Evolutionary conservation across 2,888 invertebrate genomes (phyloP).

Genomic region (Osedax frankpressi): DNA sequence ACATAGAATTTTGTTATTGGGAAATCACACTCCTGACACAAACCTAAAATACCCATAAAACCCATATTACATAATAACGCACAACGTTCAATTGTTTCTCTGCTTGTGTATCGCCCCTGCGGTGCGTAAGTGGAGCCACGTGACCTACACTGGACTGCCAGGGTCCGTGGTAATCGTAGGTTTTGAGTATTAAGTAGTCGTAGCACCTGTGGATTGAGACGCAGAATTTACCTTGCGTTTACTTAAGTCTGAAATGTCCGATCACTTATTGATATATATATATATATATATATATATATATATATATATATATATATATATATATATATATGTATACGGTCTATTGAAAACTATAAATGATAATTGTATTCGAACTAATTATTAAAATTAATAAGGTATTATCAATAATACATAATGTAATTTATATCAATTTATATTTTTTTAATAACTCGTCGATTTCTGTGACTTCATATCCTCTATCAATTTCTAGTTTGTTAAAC

Average conservation of each 20-base stretch:
- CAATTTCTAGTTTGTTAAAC: neutral
- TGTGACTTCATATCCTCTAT: neutral
- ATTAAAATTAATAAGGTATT: neutral
- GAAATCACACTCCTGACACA: too few relatives aligned
- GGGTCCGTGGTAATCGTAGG: slow-evolving; percentile 7
- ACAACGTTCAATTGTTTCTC: slow-evolving; percentile 7
- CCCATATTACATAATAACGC: too few relatives aligned
- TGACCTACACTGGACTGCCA: neutral
- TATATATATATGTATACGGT: neutral
- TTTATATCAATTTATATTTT: neutral
- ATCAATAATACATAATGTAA: neutral
- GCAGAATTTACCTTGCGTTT: neutral
- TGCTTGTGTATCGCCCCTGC: neutral
- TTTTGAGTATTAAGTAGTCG: neutral
- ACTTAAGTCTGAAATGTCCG: too few relatives aligned
- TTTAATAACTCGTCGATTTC: neutral
- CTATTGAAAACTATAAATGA: neutral
- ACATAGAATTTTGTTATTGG: too few relatives aligned
- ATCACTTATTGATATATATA: too few relatives aligned
- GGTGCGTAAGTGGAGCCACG: neutral
- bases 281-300: neutral
- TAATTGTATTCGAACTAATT: neutral
- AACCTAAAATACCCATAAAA: too few relatives aligned
- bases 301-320: too few relatives aligned
- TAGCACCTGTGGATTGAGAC: neutral